Percentiles rank a stretch among this genome's conserved stretches.
phyloP scores from a whole-genome alignment of 2,797 vertebrate genomes.

The Tachyglossus aculeatus region DNA sequence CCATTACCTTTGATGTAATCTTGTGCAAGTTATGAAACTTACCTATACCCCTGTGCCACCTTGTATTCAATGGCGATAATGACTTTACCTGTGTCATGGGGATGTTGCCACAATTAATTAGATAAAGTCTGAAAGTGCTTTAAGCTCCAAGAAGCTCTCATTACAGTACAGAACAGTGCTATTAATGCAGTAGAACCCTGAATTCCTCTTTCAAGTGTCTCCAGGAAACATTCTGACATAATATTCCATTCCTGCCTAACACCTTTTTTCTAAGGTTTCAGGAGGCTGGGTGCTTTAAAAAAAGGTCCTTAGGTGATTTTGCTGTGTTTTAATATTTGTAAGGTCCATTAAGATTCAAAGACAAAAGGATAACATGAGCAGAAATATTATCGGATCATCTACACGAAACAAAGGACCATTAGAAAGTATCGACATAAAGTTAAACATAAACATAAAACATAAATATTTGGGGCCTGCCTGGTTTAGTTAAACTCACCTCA shows the following conservation, averaged over 20 bases:
- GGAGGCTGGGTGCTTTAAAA: conserved; percentile 13
- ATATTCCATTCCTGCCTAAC: neutral
- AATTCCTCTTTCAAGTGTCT: too few species aligned
- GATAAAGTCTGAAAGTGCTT: too few species aligned
- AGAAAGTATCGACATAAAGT: neutral
- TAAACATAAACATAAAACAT: neutral
- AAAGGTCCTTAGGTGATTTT: neutral
- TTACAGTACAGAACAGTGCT: too few species aligned
- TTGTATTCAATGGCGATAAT: too few species aligned
- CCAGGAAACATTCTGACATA: too few species aligned
- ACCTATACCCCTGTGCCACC: too few species aligned
- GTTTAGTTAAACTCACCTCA: conserved; percentile 8
- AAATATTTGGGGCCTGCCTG: neutral
- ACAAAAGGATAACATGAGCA: neutral
- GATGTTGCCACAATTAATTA: too few species aligned
- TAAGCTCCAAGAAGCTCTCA: too few species aligned
- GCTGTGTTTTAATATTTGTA: neutral
- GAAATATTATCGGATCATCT: neutral
- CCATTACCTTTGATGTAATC: too few species aligned
- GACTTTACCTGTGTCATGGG: too few species aligned
- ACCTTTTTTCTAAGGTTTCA: conserved; percentile 11
- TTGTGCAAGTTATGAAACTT: too few species aligned
- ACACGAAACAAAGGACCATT: neutral
- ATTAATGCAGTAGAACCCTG: too few species aligned
- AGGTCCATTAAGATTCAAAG: neutral